phyloP scores from a whole-genome alignment of 2,113 vertebrate genomes.

The Dissostichus mawsoni region DNA sequence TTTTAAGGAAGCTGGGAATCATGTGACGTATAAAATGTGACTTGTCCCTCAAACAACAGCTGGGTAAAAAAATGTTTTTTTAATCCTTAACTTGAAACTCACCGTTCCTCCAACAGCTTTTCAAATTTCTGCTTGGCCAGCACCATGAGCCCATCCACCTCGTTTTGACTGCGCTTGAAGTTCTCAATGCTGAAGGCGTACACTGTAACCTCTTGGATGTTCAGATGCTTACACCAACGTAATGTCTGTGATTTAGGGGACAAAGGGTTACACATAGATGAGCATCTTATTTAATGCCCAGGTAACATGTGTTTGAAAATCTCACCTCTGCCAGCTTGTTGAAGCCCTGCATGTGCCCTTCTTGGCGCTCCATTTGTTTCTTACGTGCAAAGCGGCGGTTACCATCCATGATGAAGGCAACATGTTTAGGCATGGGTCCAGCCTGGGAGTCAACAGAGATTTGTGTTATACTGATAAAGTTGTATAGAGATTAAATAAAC shows the following conservation, averaged over 20 bases:
- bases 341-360: slow-evolving; percentile 96
- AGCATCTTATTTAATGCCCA: background rate
- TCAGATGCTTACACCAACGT: slow-evolving; percentile 95
- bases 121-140: slow-evolving; percentile 95
- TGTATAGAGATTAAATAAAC: background rate
- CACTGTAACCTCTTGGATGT: slow-evolving; percentile 94
- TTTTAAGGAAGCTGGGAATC: slow-evolving; percentile 63
- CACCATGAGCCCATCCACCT: slow-evolving; percentile 96
- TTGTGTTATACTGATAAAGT: background rate
- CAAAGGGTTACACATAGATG: background rate
- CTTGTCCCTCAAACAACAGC: slow-evolving; percentile 2
- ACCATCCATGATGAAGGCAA: slow-evolving; percentile 99
- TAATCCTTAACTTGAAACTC: slow-evolving; percentile 68
- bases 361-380: slow-evolving; percentile 90
- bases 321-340: slow-evolving; percentile 96
- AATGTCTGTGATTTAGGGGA: slow-evolving; percentile 84
- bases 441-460: slow-evolving; percentile 79
- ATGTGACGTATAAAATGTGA: slow-evolving; percentile 36
- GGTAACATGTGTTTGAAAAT: background rate
- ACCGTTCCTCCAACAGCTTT: slow-evolving; percentile 94
- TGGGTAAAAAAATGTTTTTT: background rate
- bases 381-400: slow-evolving; percentile 96
- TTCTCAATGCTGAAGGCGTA: slow-evolving; percentile 99
- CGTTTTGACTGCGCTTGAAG: slow-evolving; percentile 95
- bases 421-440: slow-evolving; percentile 96